A percentile compares a stretch with the other conserved stretches of the same genome.
Conservation (phyloP, 1,140 invertebrate species). For the Cephus cinctus region DNA sequence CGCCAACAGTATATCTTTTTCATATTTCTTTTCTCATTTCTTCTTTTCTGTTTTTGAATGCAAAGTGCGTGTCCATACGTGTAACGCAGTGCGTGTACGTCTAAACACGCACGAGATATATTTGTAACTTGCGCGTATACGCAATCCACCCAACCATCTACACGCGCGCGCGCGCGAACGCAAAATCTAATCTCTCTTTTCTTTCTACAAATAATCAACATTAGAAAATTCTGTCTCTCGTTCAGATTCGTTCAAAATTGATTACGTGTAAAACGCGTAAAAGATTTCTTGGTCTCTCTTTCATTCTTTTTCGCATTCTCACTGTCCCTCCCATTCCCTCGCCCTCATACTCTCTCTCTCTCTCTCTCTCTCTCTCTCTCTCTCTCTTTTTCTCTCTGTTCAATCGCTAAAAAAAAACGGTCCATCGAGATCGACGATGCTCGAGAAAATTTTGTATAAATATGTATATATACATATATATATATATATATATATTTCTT, state of each 20-base stretch:
- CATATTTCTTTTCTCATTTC: slow-evolving; percentile 13
- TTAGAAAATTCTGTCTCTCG: no score
- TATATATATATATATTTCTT: no score
- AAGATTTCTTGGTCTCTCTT: slow-evolving; percentile 10
- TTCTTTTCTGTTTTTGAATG: slow-evolving; percentile 16
- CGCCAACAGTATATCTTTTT: not conserved
- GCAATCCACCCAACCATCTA: not conserved
- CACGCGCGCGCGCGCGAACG: not conserved
- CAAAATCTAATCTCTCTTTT: no score
- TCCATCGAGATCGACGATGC: slow-evolving; percentile 40
- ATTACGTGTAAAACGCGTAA: no score
- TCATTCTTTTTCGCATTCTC: not conserved
- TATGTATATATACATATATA: no score
- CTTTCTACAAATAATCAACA: no score
- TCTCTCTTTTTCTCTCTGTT: not conserved
- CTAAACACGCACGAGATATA: slow-evolving; percentile 21
- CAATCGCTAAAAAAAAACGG: slow-evolving; percentile 16
- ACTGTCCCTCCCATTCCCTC: not conserved
- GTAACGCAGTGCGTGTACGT: slow-evolving; percentile 35
- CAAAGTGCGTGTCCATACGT: slow-evolving; percentile 13
- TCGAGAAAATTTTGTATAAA: no score
- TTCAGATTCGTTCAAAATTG: no score
- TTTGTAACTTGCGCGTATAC: not conserved
- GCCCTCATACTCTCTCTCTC: slow-evolving; percentile 2
- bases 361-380: slow-evolving; percentile 14